A percentile compares a stretch with the other conserved stretches of the same genome.
Evolutionary conservation across 92 coral and sea anemone genomes (phyloP).

Genomic region (Porites rus): DNA sequence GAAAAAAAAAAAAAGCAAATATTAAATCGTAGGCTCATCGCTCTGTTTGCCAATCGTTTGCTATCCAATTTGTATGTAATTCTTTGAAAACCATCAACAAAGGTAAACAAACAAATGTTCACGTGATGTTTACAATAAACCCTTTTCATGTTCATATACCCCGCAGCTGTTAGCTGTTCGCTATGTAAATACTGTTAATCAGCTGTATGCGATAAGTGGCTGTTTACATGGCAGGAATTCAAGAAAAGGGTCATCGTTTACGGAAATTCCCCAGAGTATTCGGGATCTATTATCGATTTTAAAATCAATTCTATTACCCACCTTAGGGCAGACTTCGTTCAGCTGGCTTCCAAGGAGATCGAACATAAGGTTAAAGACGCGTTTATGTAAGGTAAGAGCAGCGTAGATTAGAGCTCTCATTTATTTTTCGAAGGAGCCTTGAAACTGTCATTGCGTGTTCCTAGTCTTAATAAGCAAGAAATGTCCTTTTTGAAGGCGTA

Average conservation of each 20-base stretch:
- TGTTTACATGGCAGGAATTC: slow-evolving; percentile 43
- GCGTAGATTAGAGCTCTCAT: not conserved
- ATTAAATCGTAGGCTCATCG: not conserved
- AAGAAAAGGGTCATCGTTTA: slow-evolving; percentile 27
- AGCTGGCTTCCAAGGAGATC: not conserved
- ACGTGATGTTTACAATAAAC: not conserved
- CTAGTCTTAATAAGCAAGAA: too few species aligned
- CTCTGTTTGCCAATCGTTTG: too few species aligned
- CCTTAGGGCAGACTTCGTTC: slow-evolving; percentile 1
- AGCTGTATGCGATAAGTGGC: slow-evolving; percentile 20
- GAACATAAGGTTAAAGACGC: not conserved
- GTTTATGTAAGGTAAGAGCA: slow-evolving; percentile 19
- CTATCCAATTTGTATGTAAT: not conserved
- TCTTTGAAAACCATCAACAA: not conserved
- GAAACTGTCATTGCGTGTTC: too few species aligned
- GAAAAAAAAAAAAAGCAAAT: slow-evolving; percentile 4
- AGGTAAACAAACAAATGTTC: not conserved
- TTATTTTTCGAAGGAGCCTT: too few species aligned
- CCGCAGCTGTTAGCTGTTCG: slow-evolving; percentile 17
- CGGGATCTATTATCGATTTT: slow-evolving; percentile 8
- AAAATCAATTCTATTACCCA: not conserved
- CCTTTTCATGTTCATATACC: slow-evolving; percentile 15
- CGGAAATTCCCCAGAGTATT: slow-evolving; percentile 51
- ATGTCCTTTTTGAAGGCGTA: too few species aligned
- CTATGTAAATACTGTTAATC: slow-evolving; percentile 42